Percentiles rank a stretch among this genome's conserved stretches.
Conservation (phyloP, 2,797 vertebrate species). For the Margarornis squamiger region DNA sequence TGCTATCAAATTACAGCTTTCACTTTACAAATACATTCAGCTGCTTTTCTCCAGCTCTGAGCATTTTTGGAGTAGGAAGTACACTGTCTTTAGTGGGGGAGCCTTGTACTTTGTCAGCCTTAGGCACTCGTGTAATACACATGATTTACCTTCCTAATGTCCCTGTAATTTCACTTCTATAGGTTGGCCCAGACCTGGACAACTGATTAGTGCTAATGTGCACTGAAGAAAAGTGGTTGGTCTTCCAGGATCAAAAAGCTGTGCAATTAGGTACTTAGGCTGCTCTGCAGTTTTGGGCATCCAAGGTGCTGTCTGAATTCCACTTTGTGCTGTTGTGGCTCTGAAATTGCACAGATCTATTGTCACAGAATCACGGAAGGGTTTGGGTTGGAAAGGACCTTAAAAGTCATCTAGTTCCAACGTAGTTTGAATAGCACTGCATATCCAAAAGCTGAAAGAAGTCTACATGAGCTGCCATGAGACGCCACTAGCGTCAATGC, state of each 20-base stretch:
- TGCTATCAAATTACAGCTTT: neutral
- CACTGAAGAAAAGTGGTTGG: neutral
- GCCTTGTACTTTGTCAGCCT: neutral
- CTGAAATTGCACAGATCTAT: neutral
- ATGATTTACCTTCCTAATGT: neutral
- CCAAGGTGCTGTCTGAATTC: neutral
- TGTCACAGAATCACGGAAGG: neutral
- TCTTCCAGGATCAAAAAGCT: neutral
- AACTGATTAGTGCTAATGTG: neutral
- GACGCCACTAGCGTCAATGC: accelerated
- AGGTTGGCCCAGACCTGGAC: neutral
- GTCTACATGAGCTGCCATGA: neutral
- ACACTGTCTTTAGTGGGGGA: neutral
- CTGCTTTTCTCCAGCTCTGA: neutral
- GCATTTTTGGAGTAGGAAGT: neutral
- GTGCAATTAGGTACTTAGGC: neutral
- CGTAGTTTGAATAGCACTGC: neutral
- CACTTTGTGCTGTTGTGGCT: neutral
- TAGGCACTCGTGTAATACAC: neutral
- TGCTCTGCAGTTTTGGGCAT: neutral
- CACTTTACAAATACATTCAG: neutral
- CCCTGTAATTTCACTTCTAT: neutral
- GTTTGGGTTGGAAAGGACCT: neutral
- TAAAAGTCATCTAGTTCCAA: neutral
- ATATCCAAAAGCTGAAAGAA: neutral